phyloP scores from a whole-genome alignment of 1,140 invertebrate species.

The Paraescarpia echinospica region DNA sequence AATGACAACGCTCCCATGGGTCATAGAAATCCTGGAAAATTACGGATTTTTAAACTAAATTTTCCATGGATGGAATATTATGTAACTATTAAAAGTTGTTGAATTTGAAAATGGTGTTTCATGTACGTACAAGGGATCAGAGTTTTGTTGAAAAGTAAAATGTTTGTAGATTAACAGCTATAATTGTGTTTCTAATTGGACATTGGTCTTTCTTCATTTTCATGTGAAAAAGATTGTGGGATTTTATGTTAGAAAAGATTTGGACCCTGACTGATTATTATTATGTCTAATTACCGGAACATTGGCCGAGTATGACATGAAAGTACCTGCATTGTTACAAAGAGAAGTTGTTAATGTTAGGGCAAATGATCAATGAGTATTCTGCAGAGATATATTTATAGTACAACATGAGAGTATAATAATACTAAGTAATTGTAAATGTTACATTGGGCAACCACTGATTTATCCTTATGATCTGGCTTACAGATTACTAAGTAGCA shows the following conservation, averaged over 20 bases:
- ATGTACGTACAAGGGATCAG: background rate
- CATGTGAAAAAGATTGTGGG: background rate
- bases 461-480: background rate
- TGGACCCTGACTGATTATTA: background rate
- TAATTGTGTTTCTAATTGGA: background rate
- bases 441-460: background rate
- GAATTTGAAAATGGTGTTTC: background rate
- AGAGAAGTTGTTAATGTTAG: too few relatives aligned
- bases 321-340: too few relatives aligned
- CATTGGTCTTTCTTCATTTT: background rate
- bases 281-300: too few relatives aligned
- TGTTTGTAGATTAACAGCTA: background rate
- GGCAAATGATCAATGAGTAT: background rate
- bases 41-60: background rate
- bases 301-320: too few relatives aligned
- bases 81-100: background rate
- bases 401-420: too few relatives aligned
- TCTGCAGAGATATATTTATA: background rate
- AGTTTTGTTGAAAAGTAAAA: background rate
- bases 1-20: background rate
- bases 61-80: background rate
- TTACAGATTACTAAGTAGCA: background rate
- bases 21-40: background rate
- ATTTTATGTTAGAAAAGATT: background rate
- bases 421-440: too few relatives aligned